Conservation (phyloP, 2,888 invertebrate genomes). For the Hydraecia micacea region DNA sequence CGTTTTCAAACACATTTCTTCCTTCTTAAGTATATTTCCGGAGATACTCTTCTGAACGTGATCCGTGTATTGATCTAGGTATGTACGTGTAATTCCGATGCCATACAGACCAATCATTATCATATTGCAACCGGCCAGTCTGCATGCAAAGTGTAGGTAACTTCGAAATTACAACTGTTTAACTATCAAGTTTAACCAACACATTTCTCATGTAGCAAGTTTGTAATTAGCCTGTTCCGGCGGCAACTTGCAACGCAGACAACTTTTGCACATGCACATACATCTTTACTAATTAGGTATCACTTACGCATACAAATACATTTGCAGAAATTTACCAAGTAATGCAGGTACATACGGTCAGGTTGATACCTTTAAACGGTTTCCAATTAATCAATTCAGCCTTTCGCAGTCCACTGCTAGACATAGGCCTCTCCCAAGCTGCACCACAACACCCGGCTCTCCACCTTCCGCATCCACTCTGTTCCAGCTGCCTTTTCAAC, state of each 20-base stretch:
- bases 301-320: neutral
- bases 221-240: conserved; percentile 31
- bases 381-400: neutral
- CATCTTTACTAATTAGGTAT: neutral
- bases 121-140: neutral
- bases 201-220: conserved; percentile 12
- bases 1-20: neutral
- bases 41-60: neutral
- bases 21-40: no score
- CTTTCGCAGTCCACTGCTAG: neutral
- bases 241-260: neutral
- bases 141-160: conserved; percentile 1
- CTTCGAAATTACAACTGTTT: conserved; percentile 20
- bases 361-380: neutral
- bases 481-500: neutral
- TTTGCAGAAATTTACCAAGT: neutral
- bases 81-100: neutral
- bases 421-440: neutral
- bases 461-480: no score
- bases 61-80: neutral
- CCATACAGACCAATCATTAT: neutral
- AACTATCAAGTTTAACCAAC: neutral
- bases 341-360: no score
- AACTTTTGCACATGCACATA: neutral
- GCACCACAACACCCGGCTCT: neutral